Evolutionary conservation across 2,113 vertebrate genomes (phyloP).

Genomic region (Amblyopsis rosae): DNA sequence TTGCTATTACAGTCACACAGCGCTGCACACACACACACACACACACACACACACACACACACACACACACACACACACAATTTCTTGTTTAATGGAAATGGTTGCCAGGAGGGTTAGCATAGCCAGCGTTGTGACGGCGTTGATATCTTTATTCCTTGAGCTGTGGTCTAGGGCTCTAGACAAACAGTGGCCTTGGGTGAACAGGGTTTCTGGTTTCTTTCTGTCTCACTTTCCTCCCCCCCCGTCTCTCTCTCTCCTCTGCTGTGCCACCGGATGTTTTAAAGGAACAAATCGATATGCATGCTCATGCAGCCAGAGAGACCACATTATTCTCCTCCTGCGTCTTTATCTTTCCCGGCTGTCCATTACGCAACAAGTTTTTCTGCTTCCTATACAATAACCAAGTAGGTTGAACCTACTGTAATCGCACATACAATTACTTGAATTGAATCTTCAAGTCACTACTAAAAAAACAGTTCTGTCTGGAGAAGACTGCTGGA

Average conservation of each 20-base stretch:
- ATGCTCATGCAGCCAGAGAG: not conserved
- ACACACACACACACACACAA: not conserved
- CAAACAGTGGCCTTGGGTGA: not conserved
- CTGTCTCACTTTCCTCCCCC: not conserved
- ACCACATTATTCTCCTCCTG: not conserved
- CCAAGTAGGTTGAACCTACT: not conserved
- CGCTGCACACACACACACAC: conserved; percentile 1
- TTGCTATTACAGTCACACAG: conserved; percentile 10
- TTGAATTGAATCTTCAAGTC: too few relatives aligned
- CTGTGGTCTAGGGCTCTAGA: too few relatives aligned
- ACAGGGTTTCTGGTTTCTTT: not conserved
- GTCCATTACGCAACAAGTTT: not conserved
- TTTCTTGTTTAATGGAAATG: conserved; percentile 24
- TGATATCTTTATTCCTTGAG: not conserved
- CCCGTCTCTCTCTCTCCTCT: conserved; percentile 3
- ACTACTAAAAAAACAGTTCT: not conserved
- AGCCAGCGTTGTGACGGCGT: not conserved
- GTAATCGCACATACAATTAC: not conserved
- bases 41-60: not conserved
- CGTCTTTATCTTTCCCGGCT: not conserved
- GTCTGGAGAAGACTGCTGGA: too few relatives aligned
- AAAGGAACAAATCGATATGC: conserved; percentile 2
- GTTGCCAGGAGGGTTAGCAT: conserved; percentile 26
- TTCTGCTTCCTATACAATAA: not conserved
- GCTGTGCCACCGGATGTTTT: conserved; percentile 11